These are phyloP conservation scores for Tupaia chinensis DNA, from an alignment of 2,113 vertebrate genomes.

Conservation along the genomic window DNA sequence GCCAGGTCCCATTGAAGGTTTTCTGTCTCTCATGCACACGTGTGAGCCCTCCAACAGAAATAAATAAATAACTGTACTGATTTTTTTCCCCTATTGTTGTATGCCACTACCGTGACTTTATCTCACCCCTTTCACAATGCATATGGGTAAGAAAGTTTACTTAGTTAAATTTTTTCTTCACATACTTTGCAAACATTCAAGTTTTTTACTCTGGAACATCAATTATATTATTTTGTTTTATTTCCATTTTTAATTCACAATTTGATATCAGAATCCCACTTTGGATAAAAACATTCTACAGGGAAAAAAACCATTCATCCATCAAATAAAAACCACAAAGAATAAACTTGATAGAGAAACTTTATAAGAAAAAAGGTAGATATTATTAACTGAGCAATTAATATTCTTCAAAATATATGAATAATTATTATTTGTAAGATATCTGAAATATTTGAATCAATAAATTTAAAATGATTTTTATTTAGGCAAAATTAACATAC, in stretches of 20 bases:
- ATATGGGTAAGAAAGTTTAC: not conserved
- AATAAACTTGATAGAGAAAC: conserved; percentile 40
- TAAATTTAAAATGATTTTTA: conserved; percentile 16
- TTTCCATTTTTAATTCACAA: conserved; percentile 8
- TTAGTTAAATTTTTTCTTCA: not conserved
- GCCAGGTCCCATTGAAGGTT: too few species aligned
- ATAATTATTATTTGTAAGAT: conserved; percentile 11
- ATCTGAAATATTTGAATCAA: conserved; percentile 4
- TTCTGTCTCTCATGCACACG: too few species aligned
- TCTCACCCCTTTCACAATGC: not conserved
- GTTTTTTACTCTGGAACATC: not conserved
- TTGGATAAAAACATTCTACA: conserved; percentile 28
- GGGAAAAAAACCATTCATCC: not conserved
- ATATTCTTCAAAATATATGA: conserved; percentile 11
- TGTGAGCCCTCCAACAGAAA: too few species aligned
- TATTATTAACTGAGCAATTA: conserved; percentile 6
- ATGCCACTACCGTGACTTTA: not conserved
- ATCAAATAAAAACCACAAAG: conserved; percentile 31
- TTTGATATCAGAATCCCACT: conserved; percentile 6
- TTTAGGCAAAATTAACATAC: not conserved
- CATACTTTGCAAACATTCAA: not conserved
- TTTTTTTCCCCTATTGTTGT: not conserved
- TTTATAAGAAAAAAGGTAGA: not conserved
- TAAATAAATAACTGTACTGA: too few species aligned
- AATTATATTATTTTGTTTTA: conserved; percentile 10